Conservation (phyloP, 2,113 vertebrate genomes). For the Megaceryle torquata region DNA sequence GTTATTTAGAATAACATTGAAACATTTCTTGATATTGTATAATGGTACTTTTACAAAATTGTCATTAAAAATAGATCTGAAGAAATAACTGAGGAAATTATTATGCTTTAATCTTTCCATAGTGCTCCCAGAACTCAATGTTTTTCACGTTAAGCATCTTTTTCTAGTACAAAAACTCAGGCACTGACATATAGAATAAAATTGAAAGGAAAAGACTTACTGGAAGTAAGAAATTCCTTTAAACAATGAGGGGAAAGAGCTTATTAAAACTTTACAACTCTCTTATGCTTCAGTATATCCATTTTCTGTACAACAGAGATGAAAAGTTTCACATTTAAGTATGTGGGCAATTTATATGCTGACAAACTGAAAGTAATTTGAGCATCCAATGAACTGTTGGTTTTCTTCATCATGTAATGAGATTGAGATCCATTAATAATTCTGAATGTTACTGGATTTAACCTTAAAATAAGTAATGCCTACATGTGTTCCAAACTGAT, state of each 20-base stretch:
- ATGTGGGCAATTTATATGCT: not conserved
- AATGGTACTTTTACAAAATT: not conserved
- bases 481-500: not conserved
- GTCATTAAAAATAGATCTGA: not conserved
- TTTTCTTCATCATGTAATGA: not conserved
- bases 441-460: not conserved
- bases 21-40: not conserved
- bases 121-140: not conserved
- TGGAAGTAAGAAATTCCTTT: not conserved
- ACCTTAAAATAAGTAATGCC: not conserved
- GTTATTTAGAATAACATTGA: not conserved
- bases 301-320: not conserved
- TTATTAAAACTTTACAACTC: not conserved
- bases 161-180: not conserved
- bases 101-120: not conserved
- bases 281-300: not conserved
- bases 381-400: not conserved
- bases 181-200: not conserved
- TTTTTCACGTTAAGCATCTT: not conserved
- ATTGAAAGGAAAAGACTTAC: not conserved
- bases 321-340: not conserved
- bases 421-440: not conserved
- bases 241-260: not conserved
- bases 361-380: not conserved
- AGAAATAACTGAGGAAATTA: slow-evolving; percentile 1